Conservation (phyloP, 2,888 invertebrate genomes). For the Fragum sueziense region DNA sequence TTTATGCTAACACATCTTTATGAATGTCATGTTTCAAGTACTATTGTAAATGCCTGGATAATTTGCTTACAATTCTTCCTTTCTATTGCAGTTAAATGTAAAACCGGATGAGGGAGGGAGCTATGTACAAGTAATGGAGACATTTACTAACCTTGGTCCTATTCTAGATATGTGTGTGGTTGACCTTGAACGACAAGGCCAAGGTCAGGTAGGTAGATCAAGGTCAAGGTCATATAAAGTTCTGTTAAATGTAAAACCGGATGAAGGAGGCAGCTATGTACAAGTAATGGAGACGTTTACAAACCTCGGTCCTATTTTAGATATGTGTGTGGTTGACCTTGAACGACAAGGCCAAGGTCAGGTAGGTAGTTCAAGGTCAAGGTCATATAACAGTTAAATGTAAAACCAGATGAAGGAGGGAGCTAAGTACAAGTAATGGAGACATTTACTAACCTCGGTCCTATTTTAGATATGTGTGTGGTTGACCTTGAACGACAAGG, state of each 20-base stretch:
- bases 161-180: constrained; percentile 99
- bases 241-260: constrained; percentile 89
- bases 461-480: constrained; percentile 98
- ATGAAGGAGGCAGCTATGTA: constrained; percentile 94
- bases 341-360: constrained; percentile 94
- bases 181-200: constrained; percentile 93
- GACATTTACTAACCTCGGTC: constrained; percentile 97
- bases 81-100: constrained; percentile 87
- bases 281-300: constrained; percentile 98
- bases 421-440: constrained; percentile 98
- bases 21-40: too few relatives aligned
- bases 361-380: constrained; percentile 86
- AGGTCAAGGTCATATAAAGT: too few relatives aligned
- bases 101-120: constrained; percentile 93
- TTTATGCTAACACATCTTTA: too few relatives aligned
- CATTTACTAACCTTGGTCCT: constrained; percentile 97
- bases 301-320: constrained; percentile 98
- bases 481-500: constrained; percentile 96
- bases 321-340: constrained; percentile 98
- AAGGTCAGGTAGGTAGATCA: constrained; percentile 91
- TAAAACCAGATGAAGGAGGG: constrained; percentile 90
- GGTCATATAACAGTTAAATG: constrained; percentile 87
- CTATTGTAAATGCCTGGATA: too few relatives aligned
- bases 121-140: constrained; percentile 97
- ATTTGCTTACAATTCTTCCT: too few relatives aligned